phyloP scores from a whole-genome alignment of 2,888 invertebrate genomes.

The Ormyrus thymus region DNA sequence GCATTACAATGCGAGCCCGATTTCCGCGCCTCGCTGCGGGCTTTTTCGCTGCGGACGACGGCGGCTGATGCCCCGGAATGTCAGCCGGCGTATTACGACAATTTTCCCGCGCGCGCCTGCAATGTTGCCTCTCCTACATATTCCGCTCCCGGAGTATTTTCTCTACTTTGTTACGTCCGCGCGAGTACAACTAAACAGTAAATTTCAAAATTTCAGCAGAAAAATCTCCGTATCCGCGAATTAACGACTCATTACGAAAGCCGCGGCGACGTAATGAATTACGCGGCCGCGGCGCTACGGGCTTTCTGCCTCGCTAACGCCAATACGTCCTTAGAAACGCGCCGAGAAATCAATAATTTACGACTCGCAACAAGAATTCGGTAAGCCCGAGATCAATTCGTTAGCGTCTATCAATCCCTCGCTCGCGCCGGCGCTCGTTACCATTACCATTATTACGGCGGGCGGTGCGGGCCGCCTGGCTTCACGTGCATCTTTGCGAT shows the following conservation, averaged over 20 bases:
- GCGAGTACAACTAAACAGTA: too few species aligned
- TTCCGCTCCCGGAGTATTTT: too few species aligned
- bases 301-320: neutral
- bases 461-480: too few species aligned
- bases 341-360: slow-evolving; percentile 47
- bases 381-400: slow-evolving; percentile 49
- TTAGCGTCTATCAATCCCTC: slow-evolving; percentile 43
- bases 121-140: neutral
- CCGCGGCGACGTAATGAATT: neutral
- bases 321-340: neutral
- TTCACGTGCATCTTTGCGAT: too few species aligned
- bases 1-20: slow-evolving; percentile 6
- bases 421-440: neutral
- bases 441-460: neutral
- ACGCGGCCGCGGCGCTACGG: neutral
- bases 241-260: slow-evolving; percentile 40
- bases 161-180: too few species aligned
- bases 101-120: neutral
- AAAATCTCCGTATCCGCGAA: neutral
- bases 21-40: neutral
- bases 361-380: slow-evolving; percentile 42
- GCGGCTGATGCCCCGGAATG: neutral
- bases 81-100: too few species aligned
- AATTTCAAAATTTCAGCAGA: neutral
- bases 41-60: neutral